phyloP scores from a whole-genome alignment of 2,888 invertebrate genomes.

The Alloplasta piceator region DNA sequence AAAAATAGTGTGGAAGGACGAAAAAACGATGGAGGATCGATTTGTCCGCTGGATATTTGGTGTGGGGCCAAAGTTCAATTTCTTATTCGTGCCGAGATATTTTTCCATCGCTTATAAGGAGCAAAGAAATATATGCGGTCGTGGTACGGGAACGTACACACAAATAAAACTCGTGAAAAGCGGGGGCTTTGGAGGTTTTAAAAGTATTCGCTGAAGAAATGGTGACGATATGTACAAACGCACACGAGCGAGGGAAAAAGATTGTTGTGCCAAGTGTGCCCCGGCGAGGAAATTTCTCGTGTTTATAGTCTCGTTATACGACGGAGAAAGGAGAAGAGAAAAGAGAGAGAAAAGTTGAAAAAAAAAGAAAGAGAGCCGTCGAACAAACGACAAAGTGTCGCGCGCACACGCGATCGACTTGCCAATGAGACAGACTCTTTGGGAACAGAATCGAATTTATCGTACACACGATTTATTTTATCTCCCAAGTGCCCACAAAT shows the following conservation, averaged over 20 bases:
- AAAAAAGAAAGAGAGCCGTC: constrained; percentile 16
- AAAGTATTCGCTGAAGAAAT: constrained; percentile 4
- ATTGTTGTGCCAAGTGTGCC: constrained; percentile 43
- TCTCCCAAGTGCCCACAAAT: not conserved
- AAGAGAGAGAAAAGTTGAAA: not conserved
- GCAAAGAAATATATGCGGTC: not conserved
- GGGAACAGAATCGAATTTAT: constrained; percentile 33
- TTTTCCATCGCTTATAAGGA: not conserved
- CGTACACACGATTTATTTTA: constrained; percentile 6
- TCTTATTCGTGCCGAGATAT: constrained; percentile 6
- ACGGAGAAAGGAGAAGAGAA: not conserved
- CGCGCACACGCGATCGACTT: constrained; percentile 52
- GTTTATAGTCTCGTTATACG: constrained; percentile 30
- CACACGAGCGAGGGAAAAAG: constrained; percentile 16
- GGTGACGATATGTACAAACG: not conserved
- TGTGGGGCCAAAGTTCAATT: constrained; percentile 11
- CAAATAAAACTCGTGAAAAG: not conserved
- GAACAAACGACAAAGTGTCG: constrained; percentile 54
- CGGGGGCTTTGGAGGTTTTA: not conserved
- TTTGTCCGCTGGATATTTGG: not conserved
- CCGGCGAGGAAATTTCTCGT: constrained; percentile 28
- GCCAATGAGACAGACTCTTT: constrained; percentile 37
- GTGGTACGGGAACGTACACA: not conserved
- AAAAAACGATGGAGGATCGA: not conserved
- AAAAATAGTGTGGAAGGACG: constrained; percentile 31